phyloP scores from a whole-genome alignment of 2,113 vertebrate genomes.

The Epinephelus moara region DNA sequence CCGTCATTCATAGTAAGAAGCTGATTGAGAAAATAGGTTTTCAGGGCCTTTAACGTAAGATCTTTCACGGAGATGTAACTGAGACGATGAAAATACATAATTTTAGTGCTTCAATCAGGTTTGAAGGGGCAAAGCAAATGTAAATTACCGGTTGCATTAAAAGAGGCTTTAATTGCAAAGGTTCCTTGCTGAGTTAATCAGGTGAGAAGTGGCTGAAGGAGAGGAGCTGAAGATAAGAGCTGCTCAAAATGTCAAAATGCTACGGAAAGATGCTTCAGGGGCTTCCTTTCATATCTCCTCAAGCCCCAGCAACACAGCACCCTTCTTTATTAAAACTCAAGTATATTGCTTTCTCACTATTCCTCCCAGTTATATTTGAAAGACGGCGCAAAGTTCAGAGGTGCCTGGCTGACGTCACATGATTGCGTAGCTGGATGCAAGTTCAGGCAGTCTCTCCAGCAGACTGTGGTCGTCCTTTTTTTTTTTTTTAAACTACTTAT shows the following conservation, averaged over 20 bases:
- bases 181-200: constrained; percentile 18
- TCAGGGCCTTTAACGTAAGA: neutral
- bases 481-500: constrained; percentile 20
- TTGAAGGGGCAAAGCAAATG: neutral
- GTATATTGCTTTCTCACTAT: constrained; percentile 49
- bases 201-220: constrained; percentile 3
- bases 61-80: neutral
- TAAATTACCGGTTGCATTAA: neutral
- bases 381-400: constrained; percentile 36
- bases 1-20: neutral
- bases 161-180: constrained; percentile 6
- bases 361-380: constrained; percentile 50
- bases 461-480: constrained; percentile 39
- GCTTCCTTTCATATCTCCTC: constrained; percentile 31
- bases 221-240: constrained; percentile 25
- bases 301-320: constrained; percentile 16
- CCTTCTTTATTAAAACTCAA: constrained; percentile 58
- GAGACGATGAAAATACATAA: neutral
- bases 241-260: constrained; percentile 38
- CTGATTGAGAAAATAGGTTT: neutral
- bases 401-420: constrained; percentile 57
- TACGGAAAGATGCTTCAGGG: constrained; percentile 30
- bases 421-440: constrained; percentile 38
- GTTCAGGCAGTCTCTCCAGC: constrained; percentile 38
- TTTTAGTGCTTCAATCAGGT: neutral